Conservation (phyloP, 2,797 vertebrate species). For the Ctenochaetus hawaiiensis region DNA sequence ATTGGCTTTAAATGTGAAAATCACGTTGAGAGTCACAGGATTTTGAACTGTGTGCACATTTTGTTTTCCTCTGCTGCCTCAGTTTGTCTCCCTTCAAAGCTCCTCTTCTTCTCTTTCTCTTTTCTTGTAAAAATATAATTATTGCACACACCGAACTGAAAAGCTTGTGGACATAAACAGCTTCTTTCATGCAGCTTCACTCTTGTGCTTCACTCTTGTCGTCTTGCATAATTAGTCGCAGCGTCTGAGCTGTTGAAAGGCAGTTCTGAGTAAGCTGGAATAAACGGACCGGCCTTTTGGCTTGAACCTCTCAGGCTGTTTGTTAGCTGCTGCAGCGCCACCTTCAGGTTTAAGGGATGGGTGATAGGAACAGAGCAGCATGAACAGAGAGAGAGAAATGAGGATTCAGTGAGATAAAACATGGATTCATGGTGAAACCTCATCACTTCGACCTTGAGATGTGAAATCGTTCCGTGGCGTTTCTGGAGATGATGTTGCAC, state of each 20-base stretch:
- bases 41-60: too few species aligned
- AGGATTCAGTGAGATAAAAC: conserved; percentile 22
- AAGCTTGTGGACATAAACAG: conserved; percentile 10
- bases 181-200: conserved; percentile 10
- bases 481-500: conserved; percentile 35
- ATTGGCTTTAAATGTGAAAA: too few species aligned
- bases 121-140: conserved; percentile 7
- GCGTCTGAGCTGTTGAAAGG: conserved; percentile 41
- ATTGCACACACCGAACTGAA: conserved; percentile 21
- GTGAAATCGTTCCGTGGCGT: conserved; percentile 62
- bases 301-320: conserved; percentile 20
- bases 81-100: neutral
- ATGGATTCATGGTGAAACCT: conserved; percentile 34
- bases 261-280: conserved; percentile 25
- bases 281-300: conserved; percentile 25
- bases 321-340: neutral
- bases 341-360: conserved; percentile 28
- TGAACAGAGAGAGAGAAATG: conserved; percentile 39
- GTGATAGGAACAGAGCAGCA: conserved; percentile 35
- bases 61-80: neutral
- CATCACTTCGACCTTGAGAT: conserved; percentile 41
- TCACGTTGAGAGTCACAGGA: too few species aligned
- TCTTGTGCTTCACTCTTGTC: conserved; percentile 27
- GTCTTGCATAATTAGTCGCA: conserved; percentile 47
- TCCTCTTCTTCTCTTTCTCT: neutral